Percentiles rank a stretch among this genome's conserved stretches.
Evolutionary conservation across 2,797 vertebrate species (phyloP).

Genomic region (Amblyraja radiata): DNA sequence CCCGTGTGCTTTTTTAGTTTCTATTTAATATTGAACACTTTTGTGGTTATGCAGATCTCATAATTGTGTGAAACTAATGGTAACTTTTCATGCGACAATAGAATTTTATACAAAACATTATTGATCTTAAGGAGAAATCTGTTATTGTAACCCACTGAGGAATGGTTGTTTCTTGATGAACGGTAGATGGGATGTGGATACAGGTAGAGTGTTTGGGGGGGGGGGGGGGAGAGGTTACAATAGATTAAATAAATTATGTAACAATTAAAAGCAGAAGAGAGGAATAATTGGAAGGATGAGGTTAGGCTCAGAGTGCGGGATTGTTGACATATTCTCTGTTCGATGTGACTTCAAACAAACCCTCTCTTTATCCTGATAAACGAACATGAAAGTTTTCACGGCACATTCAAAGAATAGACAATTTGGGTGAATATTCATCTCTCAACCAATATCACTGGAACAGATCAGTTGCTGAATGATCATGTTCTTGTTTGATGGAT

Average conservation of each 20-base stretch:
- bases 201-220: background rate
- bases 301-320: background rate
- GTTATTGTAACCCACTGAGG: background rate
- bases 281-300: background rate
- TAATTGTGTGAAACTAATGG: background rate
- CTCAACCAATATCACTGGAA: background rate
- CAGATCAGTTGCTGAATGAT: background rate
- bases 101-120: background rate
- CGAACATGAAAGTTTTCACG: background rate
- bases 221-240: background rate
- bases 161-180: background rate
- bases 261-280: background rate
- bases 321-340: background rate
- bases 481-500: background rate
- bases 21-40: background rate
- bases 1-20: slow-evolving; percentile 1
- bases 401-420: background rate
- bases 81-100: background rate
- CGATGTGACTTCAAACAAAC: background rate
- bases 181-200: background rate
- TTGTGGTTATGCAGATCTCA: slow-evolving; percentile 17
- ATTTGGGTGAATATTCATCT: background rate
- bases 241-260: background rate
- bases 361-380: no score
- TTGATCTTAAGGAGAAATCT: background rate